Evolutionary conservation across 1,140 invertebrate genomes (phyloP).

Genomic region (Cotesia glomerata): DNA sequence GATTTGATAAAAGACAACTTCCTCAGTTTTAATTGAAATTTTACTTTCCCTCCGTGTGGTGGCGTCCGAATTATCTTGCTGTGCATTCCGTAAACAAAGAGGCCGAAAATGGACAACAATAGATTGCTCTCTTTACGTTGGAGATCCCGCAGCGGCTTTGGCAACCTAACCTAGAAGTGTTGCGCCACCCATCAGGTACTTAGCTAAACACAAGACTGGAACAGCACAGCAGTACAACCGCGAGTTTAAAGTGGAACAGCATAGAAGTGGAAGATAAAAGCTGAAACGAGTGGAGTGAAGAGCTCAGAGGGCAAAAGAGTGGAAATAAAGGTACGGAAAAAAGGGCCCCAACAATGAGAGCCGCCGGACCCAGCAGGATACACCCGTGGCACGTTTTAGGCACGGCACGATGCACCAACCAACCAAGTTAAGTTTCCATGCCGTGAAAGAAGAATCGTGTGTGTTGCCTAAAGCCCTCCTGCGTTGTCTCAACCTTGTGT

Average conservation of each 20-base stretch:
- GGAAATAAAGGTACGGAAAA: conserved; percentile 15
- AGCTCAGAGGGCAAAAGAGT: conserved; percentile 14
- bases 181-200: no score
- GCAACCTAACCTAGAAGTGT: no score
- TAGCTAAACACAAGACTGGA: no score
- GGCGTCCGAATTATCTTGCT: no score
- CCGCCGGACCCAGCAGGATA: conserved; percentile 46
- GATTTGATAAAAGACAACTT: no score
- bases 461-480: conserved; percentile 27
- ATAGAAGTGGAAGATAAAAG: background rate
- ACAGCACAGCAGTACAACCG: background rate
- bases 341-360: conserved; percentile 44
- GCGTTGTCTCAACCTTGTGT: conserved; percentile 13
- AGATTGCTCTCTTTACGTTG: no score
- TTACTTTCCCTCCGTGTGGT: no score
- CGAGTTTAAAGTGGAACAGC: background rate
- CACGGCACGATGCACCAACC: conserved; percentile 38
- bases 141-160: no score
- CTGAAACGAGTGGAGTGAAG: conserved; percentile 19
- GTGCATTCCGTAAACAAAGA: no score
- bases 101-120: no score
- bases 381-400: conserved; percentile 39
- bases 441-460: conserved; percentile 3
- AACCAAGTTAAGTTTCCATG: background rate
- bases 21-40: no score